These are phyloP conservation scores for Colaptes auratus DNA, from an alignment of 2,113 vertebrate genomes.

Conservation along the genomic window DNA sequence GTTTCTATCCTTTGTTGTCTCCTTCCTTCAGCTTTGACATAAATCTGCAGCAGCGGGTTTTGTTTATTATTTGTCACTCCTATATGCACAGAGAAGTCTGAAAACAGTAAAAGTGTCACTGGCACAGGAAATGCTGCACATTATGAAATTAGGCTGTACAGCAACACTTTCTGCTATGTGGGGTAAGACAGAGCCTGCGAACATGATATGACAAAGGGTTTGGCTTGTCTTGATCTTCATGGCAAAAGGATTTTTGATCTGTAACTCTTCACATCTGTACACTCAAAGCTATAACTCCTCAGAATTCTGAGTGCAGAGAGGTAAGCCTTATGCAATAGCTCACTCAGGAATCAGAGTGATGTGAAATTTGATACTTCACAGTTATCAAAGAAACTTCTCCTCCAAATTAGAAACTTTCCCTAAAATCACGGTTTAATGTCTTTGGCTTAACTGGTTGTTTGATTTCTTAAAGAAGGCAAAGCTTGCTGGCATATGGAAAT, in stretches of 20 bases:
- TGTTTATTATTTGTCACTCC: not conserved
- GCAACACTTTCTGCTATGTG: not conserved
- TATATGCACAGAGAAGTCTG: too few relatives aligned
- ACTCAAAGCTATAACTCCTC: not conserved
- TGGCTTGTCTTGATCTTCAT: not conserved
- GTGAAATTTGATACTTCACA: not conserved
- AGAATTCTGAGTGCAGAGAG: not conserved
- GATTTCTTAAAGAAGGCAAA: not conserved
- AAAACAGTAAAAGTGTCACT: not conserved
- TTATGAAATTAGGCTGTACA: not conserved
- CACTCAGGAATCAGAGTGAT: not conserved
- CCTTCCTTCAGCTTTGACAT: not conserved
- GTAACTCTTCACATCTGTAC: not conserved
- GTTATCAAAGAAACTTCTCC: not conserved
- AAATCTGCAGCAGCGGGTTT: not conserved
- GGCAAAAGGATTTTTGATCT: not conserved
- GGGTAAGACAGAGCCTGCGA: not conserved
- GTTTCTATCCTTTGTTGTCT: conserved; percentile 4
- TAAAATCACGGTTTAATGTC: not conserved
- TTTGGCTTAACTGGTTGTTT: not conserved
- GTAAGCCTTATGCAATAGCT: not conserved
- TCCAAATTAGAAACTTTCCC: not conserved
- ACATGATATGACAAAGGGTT: not conserved
- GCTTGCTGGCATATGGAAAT: not conserved
- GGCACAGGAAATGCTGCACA: not conserved